Evolutionary conservation across 2,797 vertebrate species (phyloP), one percentile per base, ranked within the genome.

Genomic region (Caiman crocodilus): DNA sequence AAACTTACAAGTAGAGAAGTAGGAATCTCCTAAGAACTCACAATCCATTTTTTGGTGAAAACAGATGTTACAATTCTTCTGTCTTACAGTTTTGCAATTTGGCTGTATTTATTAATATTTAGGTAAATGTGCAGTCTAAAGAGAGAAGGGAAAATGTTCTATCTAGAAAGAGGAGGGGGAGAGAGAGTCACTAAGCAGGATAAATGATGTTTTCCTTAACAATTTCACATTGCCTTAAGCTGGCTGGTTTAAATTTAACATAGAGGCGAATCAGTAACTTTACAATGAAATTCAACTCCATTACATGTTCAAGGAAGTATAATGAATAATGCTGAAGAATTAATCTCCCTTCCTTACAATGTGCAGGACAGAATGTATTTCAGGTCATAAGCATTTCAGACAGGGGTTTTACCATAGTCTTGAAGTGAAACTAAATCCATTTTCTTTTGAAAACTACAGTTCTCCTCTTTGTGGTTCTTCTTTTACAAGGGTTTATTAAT

Each of bases 241-340:
- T 56, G n/a, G 65, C 32, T 1, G 81, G 92, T 87, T 90, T 79
- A 92, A 95, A 89, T 65, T 91, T 82, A 85, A 76, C 65, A 83
- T 42, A 69, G 76, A 69, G 84, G 69, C 76, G 90, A 94, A 96
- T 17, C 12, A 63, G 93, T 96, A 94, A 82, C 69, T 94, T 94
- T 16, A 4, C 85, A 67, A 91, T 74, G 93, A 97, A 97, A 96
- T 96, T 96, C 85, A 88, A 88, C 94, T 90, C 82, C 67, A 28
- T 18, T 74, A 82, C 81, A 67, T 78, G 57, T 63, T 92, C 88
- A 81, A 83, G 76, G 93, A 94, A 94, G 86, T 20, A 56, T 91
- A 82, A 20, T 2, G 28, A 94, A 90, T 69, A 82, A 79, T 60
- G 86, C 42, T 91, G 90, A 91, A 26, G 59, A 56, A 73, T 87